Evolutionary conservation across 2,113 vertebrate genomes (phyloP).

Genomic region (Nematolebias whitei): DNA sequence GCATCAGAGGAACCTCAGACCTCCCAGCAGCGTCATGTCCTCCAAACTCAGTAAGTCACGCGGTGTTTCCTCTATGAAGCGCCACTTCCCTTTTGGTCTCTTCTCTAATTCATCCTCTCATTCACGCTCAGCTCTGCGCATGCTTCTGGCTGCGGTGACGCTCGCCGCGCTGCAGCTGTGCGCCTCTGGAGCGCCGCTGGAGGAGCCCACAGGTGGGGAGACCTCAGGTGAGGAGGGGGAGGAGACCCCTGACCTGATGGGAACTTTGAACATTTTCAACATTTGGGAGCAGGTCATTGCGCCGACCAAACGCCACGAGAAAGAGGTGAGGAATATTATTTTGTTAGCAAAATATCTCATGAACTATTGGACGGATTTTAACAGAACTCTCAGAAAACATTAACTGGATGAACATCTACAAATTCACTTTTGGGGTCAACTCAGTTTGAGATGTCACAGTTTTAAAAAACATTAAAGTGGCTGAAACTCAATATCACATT

Average conservation of each 20-base stretch:
- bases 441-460: too few species aligned
- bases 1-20: slow-evolving; percentile 33
- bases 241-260: neutral
- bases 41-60: slow-evolving; percentile 51
- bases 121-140: slow-evolving; percentile 24
- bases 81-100: slow-evolving; percentile 20
- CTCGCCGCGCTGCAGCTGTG: slow-evolving; percentile 28
- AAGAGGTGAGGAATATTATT: slow-evolving; percentile 51
- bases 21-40: slow-evolving; percentile 48
- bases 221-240: slow-evolving; percentile 59
- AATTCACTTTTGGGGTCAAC: too few species aligned
- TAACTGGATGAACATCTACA: too few species aligned
- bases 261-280: neutral
- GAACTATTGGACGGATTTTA: too few species aligned
- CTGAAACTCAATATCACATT: too few species aligned
- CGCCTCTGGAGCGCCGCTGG: slow-evolving; percentile 3
- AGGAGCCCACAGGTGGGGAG: slow-evolving; percentile 21
- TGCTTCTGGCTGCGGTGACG: slow-evolving; percentile 17
- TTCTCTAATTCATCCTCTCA: slow-evolving; percentile 37
- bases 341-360: too few species aligned
- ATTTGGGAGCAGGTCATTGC: slow-evolving; percentile 10
- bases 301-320: neutral
- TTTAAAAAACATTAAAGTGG: too few species aligned
- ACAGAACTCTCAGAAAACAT: too few species aligned
- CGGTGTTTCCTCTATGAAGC: neutral